Evolutionary conservation across 1,140 invertebrate species (phyloP), one percentile per base, ranked within the genome.

Genomic region (Fopius arisanus): DNA sequence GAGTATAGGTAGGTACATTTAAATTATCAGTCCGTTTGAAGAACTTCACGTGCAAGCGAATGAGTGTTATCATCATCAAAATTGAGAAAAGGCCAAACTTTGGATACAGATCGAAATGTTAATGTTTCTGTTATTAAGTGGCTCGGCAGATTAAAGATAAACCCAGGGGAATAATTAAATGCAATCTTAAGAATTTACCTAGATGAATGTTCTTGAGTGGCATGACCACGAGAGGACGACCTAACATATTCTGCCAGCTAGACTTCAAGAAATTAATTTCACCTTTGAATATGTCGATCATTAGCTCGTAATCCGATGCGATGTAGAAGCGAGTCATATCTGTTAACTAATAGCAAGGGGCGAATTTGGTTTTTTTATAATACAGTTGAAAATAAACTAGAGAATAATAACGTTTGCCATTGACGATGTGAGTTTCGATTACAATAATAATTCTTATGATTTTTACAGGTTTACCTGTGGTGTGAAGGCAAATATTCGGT

Each of bases 401-500:
- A 40, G 33, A 67, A 33, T 70, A 51, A 63, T 33, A 74, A 16
- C 10, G 28, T 6, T 31, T 29, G 28, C 23, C 77, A 69, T 65
- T 73, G 83, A 87, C 86, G 86, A 67, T 67, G 81, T 76, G 73
- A 40, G 67, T 77, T 70, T 70, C n/a, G 29, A 51, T 19, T 31
- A 67, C n/a, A 63, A 70, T 48, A 51, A 76, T 40, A 59, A 23
- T 51, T 43, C 1, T 29, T 63, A 16, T 51, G 5, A 67, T 62
- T 67, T n/a, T 29, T 6, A 12, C 16, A 29, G 41, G 48, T 79
- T 89, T 91, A 99, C 97, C 94, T 99, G 97, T 43, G 98, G 98
- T 9, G 97, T 99, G 86, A 99, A 99, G 1, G 97, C 97, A 88
- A 99, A 97, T 78, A 99, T 97, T 83, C 95, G 92, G 87, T 99